phyloP scores from a whole-genome alignment of 2,113 vertebrate genomes.

The Plotosus lineatus region DNA sequence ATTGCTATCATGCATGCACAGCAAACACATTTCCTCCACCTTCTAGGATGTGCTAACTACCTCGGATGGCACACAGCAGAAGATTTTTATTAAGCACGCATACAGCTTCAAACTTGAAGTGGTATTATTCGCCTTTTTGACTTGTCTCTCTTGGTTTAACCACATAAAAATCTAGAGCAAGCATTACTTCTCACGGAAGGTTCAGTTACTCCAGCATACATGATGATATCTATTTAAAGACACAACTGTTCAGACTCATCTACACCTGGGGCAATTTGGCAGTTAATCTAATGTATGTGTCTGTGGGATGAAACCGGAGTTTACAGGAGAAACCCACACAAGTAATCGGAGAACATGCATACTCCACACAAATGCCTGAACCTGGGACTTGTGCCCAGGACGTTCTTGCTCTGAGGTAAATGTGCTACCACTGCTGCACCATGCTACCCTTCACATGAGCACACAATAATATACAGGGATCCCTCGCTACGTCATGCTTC shows the following conservation, averaged over 20 bases:
- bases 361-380: too few relatives aligned
- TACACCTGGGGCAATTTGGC: too few relatives aligned
- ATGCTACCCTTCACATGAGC: too few relatives aligned
- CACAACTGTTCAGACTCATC: too few relatives aligned
- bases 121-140: background rate
- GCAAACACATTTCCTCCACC: constrained; percentile 24
- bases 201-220: background rate
- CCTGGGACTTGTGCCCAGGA: too few relatives aligned
- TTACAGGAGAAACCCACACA: too few relatives aligned
- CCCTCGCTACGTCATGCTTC: too few relatives aligned
- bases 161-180: background rate
- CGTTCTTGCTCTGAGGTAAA: too few relatives aligned
- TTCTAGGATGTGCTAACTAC: constrained; percentile 45
- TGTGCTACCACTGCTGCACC: too few relatives aligned
- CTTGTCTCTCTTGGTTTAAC: background rate
- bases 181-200: background rate
- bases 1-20: constrained; percentile 6
- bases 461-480: too few relatives aligned
- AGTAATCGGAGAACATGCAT: too few relatives aligned
- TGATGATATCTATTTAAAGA: background rate
- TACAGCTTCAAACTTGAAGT: background rate
- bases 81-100: constrained; percentile 3
- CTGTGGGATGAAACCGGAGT: too few relatives aligned
- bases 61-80: background rate
- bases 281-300: background rate